phyloP scores from a whole-genome alignment of 2,797 vertebrate species.

The Gouania willdenowi region DNA sequence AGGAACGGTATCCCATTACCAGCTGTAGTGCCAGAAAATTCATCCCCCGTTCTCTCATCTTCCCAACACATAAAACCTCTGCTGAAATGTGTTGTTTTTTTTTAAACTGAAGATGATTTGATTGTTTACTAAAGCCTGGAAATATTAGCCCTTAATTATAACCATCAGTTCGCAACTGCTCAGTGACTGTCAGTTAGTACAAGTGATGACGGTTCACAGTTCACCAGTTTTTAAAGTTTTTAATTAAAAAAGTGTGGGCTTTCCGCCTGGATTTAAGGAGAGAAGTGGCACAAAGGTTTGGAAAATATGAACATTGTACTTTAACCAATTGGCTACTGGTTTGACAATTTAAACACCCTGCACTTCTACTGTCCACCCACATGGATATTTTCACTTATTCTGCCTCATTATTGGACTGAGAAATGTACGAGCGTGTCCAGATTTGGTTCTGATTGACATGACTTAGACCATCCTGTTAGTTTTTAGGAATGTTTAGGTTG shows the following conservation, averaged over 20 bases:
- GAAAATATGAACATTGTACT: background rate
- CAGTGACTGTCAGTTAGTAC: too few relatives aligned
- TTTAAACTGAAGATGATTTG: constrained; percentile 49
- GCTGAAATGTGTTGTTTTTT: too few relatives aligned
- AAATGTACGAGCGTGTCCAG: background rate
- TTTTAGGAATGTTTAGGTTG: too few relatives aligned
- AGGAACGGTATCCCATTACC: constrained; percentile 51
- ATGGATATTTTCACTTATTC: background rate
- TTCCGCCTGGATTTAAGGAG: too few relatives aligned
- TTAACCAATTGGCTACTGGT: background rate
- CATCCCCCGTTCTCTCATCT: constrained; percentile 9
- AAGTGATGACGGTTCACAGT: too few relatives aligned
- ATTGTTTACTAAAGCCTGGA: constrained; percentile 42
- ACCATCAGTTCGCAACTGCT: too few relatives aligned
- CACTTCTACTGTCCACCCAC: background rate
- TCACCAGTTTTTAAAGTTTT: too few relatives aligned
- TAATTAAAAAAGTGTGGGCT: too few relatives aligned
- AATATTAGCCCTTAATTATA: too few relatives aligned
- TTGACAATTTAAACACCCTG: background rate
- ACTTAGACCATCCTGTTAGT: too few relatives aligned
- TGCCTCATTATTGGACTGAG: background rate
- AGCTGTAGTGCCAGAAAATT: constrained; percentile 51
- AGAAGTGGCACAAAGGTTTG: background rate
- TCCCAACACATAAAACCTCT: constrained; percentile 50
- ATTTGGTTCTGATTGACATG: background rate